phyloP scores from a whole-genome alignment of 2,113 vertebrate genomes.

The Arothron firmamentum region DNA sequence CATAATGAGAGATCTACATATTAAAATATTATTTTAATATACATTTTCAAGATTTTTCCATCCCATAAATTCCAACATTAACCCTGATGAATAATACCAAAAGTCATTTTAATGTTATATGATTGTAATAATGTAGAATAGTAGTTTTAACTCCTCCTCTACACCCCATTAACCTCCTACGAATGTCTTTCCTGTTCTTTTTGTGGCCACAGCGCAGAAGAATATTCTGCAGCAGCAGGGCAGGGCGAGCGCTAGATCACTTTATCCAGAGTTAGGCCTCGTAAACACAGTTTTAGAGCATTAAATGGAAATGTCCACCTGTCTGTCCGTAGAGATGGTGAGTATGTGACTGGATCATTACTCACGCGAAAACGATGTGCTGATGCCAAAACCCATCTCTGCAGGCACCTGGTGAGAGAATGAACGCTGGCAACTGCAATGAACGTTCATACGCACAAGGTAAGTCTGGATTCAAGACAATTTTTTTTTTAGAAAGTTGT shows the following conservation, averaged over 20 bases:
- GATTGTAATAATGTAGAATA: background rate
- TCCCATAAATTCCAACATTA: too few relatives aligned
- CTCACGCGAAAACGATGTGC: background rate
- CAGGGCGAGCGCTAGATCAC: constrained; percentile 1
- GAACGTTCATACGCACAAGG: constrained; percentile 87
- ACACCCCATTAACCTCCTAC: constrained; percentile 12
- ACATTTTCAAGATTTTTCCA: too few relatives aligned
- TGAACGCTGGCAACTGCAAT: constrained; percentile 94
- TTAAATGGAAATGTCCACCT: background rate
- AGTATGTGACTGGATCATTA: background rate
- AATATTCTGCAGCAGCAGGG: constrained; percentile 11
- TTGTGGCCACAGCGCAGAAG: constrained; percentile 17
- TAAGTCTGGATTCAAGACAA: constrained; percentile 48
- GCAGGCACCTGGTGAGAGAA: constrained; percentile 80
- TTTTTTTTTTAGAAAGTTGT: background rate
- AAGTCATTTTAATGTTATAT: background rate
- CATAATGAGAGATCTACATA: too few relatives aligned
- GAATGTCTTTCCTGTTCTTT: constrained; percentile 21
- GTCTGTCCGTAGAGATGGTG: constrained; percentile 12
- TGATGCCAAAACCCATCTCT: constrained; percentile 28
- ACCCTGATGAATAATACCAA: too few relatives aligned
- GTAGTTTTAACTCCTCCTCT: constrained; percentile 53
- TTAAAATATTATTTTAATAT: too few relatives aligned
- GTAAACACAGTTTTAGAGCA: too few relatives aligned
- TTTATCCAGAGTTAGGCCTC: background rate